Evolutionary conservation across 2,113 vertebrate genomes (phyloP).

Genomic region (Hippopotamus amphibius): DNA sequence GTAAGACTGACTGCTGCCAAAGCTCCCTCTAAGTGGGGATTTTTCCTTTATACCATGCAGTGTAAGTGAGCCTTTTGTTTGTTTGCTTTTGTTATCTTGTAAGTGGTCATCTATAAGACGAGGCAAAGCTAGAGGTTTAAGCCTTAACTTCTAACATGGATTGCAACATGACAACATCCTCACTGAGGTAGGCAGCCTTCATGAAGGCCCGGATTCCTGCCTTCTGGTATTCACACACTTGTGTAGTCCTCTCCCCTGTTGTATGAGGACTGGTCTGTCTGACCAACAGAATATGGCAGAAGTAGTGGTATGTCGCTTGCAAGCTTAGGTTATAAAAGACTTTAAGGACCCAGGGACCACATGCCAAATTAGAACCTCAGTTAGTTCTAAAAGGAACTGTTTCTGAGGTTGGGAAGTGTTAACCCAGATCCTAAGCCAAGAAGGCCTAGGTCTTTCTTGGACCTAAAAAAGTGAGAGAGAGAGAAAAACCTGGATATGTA

Average conservation of each 20-base stretch:
- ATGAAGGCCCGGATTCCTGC: neutral
- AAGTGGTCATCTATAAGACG: neutral
- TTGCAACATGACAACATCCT: neutral
- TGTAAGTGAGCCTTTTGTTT: neutral
- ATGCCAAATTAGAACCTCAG: neutral
- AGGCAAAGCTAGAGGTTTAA: neutral
- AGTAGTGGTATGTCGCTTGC: neutral
- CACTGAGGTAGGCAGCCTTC: neutral
- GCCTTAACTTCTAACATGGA: slow-evolving; percentile 20
- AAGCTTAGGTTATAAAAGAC: slow-evolving; percentile 58
- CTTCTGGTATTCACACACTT: neutral
- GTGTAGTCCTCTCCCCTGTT: neutral
- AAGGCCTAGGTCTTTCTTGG: neutral
- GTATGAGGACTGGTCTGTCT: neutral
- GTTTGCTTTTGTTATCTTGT: slow-evolving; percentile 1
- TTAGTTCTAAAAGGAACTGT: slow-evolving; percentile 9
- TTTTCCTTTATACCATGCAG: neutral
- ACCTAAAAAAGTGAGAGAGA: slow-evolving; percentile 13
- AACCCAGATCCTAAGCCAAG: neutral
- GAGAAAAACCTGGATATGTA: neutral
- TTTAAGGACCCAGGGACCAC: neutral
- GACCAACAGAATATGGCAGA: neutral
- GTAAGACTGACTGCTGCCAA: slow-evolving; percentile 1
- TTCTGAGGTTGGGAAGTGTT: neutral
- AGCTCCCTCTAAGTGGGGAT: neutral